These are phyloP conservation scores for Gorilla gorilla DNA, from an alignment of 2,113 vertebrate genomes.

Conservation along the genomic window DNA sequence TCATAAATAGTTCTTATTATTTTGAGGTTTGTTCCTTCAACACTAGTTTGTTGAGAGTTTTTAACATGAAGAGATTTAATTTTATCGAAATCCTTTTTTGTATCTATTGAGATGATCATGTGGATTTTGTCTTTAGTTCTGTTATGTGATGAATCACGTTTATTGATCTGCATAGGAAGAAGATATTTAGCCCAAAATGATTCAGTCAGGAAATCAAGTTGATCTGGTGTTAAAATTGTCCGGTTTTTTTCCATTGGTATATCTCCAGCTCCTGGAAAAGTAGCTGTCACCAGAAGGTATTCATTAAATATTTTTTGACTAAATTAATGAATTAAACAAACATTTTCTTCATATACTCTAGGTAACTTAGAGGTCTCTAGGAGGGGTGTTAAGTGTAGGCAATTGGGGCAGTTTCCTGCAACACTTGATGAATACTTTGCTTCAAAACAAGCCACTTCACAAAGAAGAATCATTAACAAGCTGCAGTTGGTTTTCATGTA, in stretches of 20 bases:
- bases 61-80: too few relatives aligned
- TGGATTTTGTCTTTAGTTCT: too few relatives aligned
- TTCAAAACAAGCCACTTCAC: background rate
- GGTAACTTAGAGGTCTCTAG: background rate
- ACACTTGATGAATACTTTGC: background rate
- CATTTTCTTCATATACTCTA: background rate
- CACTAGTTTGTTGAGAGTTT: too few relatives aligned
- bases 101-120: too few relatives aligned
- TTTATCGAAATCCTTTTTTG: too few relatives aligned
- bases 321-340: background rate
- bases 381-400: background rate
- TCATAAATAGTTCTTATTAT: too few relatives aligned
- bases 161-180: background rate
- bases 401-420: accelerated
- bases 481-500: background rate
- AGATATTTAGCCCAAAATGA: background rate
- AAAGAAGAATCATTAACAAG: background rate
- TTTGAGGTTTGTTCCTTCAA: too few relatives aligned
- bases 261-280: background rate
- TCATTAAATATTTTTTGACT: background rate
- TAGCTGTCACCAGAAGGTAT: background rate
- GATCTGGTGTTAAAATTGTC: background rate
- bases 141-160: too few relatives aligned
- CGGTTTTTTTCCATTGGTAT: background rate
- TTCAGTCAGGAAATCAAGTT: background rate